A percentile compares a stretch with the other conserved stretches of the same genome.
These are phyloP conservation scores for Myotis brandtii DNA, from an alignment of 2,113 vertebrate species.

Conservation along the genomic window DNA sequence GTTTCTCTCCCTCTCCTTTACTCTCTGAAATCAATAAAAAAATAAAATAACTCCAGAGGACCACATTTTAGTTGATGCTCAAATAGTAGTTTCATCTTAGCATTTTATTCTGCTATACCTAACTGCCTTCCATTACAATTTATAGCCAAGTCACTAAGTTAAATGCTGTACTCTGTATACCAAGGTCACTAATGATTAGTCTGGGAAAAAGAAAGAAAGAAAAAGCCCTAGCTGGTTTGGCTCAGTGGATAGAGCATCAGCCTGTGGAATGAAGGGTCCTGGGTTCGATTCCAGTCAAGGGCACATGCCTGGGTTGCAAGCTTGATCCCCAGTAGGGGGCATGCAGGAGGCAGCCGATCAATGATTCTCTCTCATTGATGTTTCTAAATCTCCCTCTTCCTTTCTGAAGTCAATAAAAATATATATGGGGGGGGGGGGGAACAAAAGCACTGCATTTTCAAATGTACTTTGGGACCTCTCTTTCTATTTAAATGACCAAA, in stretches of 20 bases:
- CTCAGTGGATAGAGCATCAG: too few species aligned
- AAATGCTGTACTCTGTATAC: fast-evolving
- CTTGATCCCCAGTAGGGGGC: too few species aligned
- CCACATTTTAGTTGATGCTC: neutral
- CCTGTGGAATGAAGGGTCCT: too few species aligned
- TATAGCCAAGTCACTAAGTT: neutral
- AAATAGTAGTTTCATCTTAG: neutral
- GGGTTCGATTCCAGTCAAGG: too few species aligned
- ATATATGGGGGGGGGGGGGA: too few species aligned
- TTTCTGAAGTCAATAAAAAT: too few species aligned
- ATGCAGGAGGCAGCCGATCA: too few species aligned
- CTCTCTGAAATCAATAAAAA: neutral
- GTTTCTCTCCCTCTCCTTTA: too few species aligned
- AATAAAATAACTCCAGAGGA: neutral
- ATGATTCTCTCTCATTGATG: too few species aligned
- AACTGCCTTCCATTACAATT: neutral
- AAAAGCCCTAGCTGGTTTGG: too few species aligned
- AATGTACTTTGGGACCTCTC: slow-evolving; percentile 69
- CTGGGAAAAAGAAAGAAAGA: neutral
- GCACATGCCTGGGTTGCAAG: too few species aligned
- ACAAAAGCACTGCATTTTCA: slow-evolving; percentile 7
- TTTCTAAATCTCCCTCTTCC: too few species aligned
- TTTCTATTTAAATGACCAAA: slow-evolving; percentile 72
- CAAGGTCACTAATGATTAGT: neutral
- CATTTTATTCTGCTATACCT: neutral